phyloP scores from a whole-genome alignment of 1,140 invertebrate species.

The Calliopsis andreniformis region DNA sequence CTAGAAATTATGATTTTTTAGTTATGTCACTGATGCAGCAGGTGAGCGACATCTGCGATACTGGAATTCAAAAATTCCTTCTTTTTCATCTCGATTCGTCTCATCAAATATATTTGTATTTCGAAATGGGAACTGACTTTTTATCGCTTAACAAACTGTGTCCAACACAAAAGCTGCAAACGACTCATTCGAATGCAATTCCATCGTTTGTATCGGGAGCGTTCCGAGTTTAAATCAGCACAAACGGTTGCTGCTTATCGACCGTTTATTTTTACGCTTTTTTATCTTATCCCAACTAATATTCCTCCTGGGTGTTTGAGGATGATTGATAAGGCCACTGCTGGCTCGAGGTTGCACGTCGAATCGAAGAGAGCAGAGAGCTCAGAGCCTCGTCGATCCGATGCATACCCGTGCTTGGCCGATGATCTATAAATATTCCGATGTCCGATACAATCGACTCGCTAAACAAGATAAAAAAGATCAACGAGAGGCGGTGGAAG shows the following conservation, averaged over 20 bases:
- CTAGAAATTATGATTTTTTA: no score
- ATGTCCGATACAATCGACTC: constrained; percentile 18
- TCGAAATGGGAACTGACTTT: no score
- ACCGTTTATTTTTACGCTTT: constrained; percentile 44
- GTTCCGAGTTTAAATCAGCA: constrained; percentile 26
- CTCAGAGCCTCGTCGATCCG: neutral
- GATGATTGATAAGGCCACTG: constrained; percentile 42
- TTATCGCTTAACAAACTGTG: no score
- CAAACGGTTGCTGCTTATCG: constrained; percentile 37
- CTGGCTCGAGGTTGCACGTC: neutral
- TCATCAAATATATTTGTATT: no score
- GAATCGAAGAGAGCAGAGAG: neutral
- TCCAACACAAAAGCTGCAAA: neutral
- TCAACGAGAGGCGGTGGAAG: neutral
- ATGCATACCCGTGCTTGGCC: neutral
- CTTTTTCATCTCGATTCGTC: no score
- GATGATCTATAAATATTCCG: constrained; percentile 30
- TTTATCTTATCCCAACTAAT: constrained; percentile 49
- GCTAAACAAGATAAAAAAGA: constrained; percentile 29
- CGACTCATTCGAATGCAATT: constrained; percentile 13
- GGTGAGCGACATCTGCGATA: no score
- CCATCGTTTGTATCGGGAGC: neutral
- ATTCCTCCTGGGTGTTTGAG: constrained; percentile 55
- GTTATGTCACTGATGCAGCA: no score
- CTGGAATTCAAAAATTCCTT: no score